Evolutionary conservation across 2,888 invertebrate species (phyloP), one percentile per base, ranked within the genome.

Genomic region (Synergus umbraculus): DNA sequence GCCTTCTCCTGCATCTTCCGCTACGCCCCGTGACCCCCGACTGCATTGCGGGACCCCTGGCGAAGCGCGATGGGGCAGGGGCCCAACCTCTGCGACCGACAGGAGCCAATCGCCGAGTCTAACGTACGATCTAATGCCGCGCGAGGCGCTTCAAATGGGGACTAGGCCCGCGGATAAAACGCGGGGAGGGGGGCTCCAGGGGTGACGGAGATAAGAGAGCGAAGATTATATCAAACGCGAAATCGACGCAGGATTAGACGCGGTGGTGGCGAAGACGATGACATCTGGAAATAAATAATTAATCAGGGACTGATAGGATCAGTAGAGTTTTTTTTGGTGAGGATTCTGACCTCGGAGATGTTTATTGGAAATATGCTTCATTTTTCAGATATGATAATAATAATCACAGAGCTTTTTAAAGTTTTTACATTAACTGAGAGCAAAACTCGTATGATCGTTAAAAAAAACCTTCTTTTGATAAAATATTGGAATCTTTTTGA

Each of bases 71-170:
- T 86, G 89, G 88, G 86, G 89, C 88, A 87, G 84, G 87, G 86
- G 89, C 87, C 91, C 91, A 88, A 89, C 90, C 90, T 91, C 90
- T 89, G 87, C 87, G 86, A 86, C 85, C 86, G 84, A 86, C 86
- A 85, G 85, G 86, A 89, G 88, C 91, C 91, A 91, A 91, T 91
- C 89, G 87, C 89, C 85, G 86, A 84, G 86, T 90, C 91, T 91
- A 90, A 91, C 89, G 88, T 85, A 87, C 88, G 87, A 89, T 91
- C 91, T 91, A 91, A 91, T 88, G 86, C 86, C 85, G 81, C 82
- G 82, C 82, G 78, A 63, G 60, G 76, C 78, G 78, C 79, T 76
- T 77, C 76, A 58, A 88, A 87, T 86, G 86, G 87, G 84, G 84
- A 86, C 85, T 84, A 82, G 85, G 87, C 85, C 84, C 80, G 79